A percentile compares a stretch with the other conserved stretches of the same genome.
Conservation (phyloP, 2,113 vertebrate species). For the Aphyosemion australe region DNA sequence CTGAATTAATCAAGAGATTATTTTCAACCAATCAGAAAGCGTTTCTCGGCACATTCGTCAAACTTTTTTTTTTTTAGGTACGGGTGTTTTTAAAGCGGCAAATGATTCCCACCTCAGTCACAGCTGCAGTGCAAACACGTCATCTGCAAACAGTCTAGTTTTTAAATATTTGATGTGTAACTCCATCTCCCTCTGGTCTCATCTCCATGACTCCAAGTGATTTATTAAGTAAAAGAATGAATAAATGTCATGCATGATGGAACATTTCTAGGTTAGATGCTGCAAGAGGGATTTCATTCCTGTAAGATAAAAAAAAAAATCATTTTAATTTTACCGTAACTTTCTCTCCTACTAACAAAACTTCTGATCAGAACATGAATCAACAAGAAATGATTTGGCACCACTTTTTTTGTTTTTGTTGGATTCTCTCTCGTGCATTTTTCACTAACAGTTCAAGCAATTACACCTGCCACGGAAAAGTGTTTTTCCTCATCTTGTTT, state of each 20-base stretch:
- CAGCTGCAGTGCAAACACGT: conserved; percentile 10
- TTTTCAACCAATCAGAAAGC: neutral
- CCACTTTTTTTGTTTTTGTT: conserved; percentile 11
- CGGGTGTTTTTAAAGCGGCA: conserved; percentile 11
- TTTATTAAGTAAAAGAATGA: neutral
- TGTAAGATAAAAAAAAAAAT: neutral
- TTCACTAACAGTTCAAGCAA: neutral
- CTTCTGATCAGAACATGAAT: conserved; percentile 20
- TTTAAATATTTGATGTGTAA: neutral
- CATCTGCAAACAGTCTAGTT: too few relatives aligned
- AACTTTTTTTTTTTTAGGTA: conserved; percentile 4
- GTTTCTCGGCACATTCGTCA: neutral
- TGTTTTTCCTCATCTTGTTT: neutral
- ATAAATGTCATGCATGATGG: neutral
- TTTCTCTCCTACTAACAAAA: neutral
- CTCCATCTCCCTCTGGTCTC: neutral
- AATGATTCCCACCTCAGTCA: conserved; percentile 8
- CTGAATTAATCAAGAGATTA: conserved; percentile 4
- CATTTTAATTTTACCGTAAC: neutral
- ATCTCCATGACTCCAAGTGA: neutral
- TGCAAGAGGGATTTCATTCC: neutral
- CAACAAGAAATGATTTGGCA: conserved; percentile 20
- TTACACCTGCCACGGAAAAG: neutral
- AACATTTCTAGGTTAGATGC: neutral
- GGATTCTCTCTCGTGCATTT: neutral